Base-by-base conservation (phyloP, 2,113 vertebrate genomes). In the Vireo altiloquus region DNA sequence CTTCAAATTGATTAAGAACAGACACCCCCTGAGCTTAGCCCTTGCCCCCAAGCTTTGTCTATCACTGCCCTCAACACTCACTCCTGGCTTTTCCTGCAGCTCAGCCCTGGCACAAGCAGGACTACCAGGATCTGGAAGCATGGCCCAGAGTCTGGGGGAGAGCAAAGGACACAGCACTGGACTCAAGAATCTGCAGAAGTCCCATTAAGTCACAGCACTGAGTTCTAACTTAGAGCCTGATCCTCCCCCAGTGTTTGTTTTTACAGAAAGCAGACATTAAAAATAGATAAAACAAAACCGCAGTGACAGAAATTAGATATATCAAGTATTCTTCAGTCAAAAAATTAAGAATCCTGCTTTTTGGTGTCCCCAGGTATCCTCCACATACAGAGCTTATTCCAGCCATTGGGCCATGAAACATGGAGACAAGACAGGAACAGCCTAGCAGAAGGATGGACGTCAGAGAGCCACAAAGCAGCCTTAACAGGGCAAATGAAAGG, bases 101-200 rank as follows among this genome's bases (percentile, higher is more conserved):
- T 46, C n/a, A 30, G 16, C 35, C 27, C 50, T 42, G 49, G 30
- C 61, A 59, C 13, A 9, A 11, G n/a, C 69, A 82, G 56, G 23
- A 44, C 49, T 20, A 25, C 2, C 0, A 10, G 49, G 31, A 44
- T 46, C 25, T 7, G 1, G 7, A 39, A 52, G 46, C 23, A 42
- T 2, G 8, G 30, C 20, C 15, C 31, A n/a, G 50, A 54, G 31
- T 4, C 11, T 18, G 16, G 20, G 30, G 12, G 21, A 83, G 8
- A 35, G 71, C 23, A 69, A 74, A 57, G 27, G 28, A 54, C n/a
- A 33, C 5, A 1, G 30, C 1, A 0, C 25, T n/a, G 25, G 20
- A 46, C 50, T 71, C 33, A 23, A 27, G n/a, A 59, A 80, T 33
- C 60, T 46, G 27, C 64, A 61, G 4, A 2, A 66, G 17, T 11